Base-by-base conservation (phyloP, 1,140 invertebrate species). In the Bilobella aurantiaca region DNA sequence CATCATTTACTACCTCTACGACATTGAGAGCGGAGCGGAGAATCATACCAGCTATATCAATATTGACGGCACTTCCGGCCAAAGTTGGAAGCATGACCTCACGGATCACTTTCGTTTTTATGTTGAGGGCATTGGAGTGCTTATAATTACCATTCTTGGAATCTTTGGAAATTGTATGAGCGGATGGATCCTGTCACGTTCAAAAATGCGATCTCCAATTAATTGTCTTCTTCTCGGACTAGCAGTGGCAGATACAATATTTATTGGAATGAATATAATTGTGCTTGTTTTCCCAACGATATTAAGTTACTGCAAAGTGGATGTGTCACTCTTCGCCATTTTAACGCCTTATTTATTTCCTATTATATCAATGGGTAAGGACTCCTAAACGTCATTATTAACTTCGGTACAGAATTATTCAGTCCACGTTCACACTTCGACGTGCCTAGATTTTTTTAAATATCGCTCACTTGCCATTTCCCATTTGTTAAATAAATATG, bases 181-280 rank as follows among this genome's bases (percentile, higher is more conserved):
- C 34, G 31, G 61, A 2, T 25, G 61, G 58, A 42, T 66, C 3
- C 25, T 66, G 2, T 61, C 64, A 21, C 46, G 47, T 25, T 12
- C 30, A 25, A 62, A 58, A 37, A 61, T 66, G 64, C 46, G 47
- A 37, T 61, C 64, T 1, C 59, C 64, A 25, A 66, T 66, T 25
- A 56, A 37, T 23, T 62, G 59, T 31, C 42, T 66, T 56, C 37
- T 66, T 2, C 12, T 47, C 14, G 64, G 64, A 27, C 32, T 66
- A 8, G 64, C 64, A 8, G 25, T 66, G 1, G 34, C 59, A 2
- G 64, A 66, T 34, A 29, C 49, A 1, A 23, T 56, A 2, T 61
- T 66, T 32, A 21, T 42, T 5, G 12, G 29, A 1, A 23, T 49
- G 5, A 58, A n/a, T 8, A 28, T 16, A 12, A 14, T 53, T 34